Base-by-base conservation (phyloP, 2,888 invertebrate species). In the Heliothis peltigera region DNA sequence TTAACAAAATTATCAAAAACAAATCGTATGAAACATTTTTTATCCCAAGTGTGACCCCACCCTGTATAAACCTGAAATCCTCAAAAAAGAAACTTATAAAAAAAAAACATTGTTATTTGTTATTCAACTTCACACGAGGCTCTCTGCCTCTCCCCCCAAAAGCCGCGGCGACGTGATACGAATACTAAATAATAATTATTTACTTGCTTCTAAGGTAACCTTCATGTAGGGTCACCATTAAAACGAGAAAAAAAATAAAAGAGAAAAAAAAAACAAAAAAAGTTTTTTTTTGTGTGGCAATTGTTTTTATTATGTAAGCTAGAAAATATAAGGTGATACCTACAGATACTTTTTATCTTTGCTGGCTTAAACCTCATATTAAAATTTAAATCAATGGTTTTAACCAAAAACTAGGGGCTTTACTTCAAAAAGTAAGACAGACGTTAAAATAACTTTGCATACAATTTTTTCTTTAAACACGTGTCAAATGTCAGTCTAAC, bases 91-190 rank as follows among this genome's bases (percentile, higher is more conserved):
- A 82, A 81, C 46, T 46, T 78, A 79, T 75, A 79, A 83, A 73
- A 82, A 87, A 87, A 87, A 84, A 84, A 84, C 87, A 87, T 90
- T 91, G 86, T 88, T 89, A 88, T 90, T 89, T 89, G 85, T 87
- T 89, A 88, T 90, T 89, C 90, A 79, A 81, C 78, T 81, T 88
- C 89, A 90, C 89, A 88, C 87, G 85, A 84, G 83, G 80, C 65
- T 70, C 80, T 78, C 79, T 75, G 73, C 77, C 67, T 58, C 67
- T 58, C 72, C 64, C 79, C 79, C 74, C 67, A 55, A 80, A 85
- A 83, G 81, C 82, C 71, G 55, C 64, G 61, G 46, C 35, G 47
- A 75, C 82, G 80, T 79, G 80, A 52, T 70, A 32, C 67, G 80
- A 81, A 80, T 80, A 74, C 80, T 69, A 80, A 80, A 80, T 80